Evolutionary conservation across 2,888 invertebrate species (phyloP).

Genomic region (Diaprepes abbreviatus): DNA sequence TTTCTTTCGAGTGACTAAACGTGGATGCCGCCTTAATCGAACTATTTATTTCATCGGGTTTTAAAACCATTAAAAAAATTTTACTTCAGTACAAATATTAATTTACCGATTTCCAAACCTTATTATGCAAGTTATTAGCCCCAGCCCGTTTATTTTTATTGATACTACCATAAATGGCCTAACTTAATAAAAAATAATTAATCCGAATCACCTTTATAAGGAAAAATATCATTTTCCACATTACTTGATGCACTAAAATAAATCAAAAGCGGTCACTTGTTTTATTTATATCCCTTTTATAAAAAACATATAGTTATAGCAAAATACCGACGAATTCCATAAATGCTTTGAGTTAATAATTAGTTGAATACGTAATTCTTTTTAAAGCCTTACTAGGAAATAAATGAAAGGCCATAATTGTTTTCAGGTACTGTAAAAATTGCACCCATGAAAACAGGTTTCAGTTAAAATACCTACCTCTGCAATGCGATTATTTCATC

Average conservation of each 20-base stretch:
- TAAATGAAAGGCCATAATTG: conserved; percentile 27
- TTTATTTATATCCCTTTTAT: conserved; percentile 6
- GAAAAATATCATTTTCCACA: conserved; percentile 7
- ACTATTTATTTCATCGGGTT: too few species aligned
- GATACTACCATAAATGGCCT: not conserved
- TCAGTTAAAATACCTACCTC: conserved; percentile 22
- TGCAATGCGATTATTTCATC: conserved; percentile 21
- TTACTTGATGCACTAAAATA: conserved; percentile 9
- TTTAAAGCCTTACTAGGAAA: conserved; percentile 12
- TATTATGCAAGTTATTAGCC: too few species aligned
- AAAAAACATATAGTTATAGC: not conserved
- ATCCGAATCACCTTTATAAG: conserved; percentile 3
- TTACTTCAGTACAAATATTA: too few species aligned
- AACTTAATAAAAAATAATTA: conserved; percentile 1
- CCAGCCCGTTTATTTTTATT: conserved; percentile 16
- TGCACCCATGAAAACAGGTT: conserved; percentile 34
- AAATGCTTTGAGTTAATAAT: not conserved
- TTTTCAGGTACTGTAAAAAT: conserved; percentile 18
- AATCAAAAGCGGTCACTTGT: conserved; percentile 4
- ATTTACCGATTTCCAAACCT: too few species aligned
- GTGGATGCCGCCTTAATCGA: too few species aligned
- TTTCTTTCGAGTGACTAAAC: too few species aligned
- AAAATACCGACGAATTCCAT: not conserved
- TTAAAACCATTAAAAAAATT: too few species aligned
- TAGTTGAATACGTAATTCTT: not conserved